Percentiles rank a stretch among this genome's conserved stretches.
These are phyloP conservation scores for Entomobrya proxima DNA, from an alignment of 2,888 invertebrate genomes.

Conservation along the genomic window DNA sequence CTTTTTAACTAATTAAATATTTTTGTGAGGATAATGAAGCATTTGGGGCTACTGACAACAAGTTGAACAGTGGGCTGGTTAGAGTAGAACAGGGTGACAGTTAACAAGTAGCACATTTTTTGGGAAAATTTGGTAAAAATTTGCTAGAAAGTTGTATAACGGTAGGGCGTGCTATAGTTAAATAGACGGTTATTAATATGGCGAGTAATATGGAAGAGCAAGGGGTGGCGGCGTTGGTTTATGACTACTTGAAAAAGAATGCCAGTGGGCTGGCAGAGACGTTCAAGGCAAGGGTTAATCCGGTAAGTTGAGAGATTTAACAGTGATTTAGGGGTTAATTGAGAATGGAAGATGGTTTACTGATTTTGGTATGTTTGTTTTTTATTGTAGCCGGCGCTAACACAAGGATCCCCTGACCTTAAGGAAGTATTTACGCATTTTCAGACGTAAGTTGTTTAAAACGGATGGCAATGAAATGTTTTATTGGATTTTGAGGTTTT, in stretches of 20 bases:
- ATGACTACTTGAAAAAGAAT: conserved; percentile 82
- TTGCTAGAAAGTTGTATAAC: no score
- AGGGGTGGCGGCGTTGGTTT: conserved; percentile 81
- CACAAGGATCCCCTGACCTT: conserved; percentile 83
- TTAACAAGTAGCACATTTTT: no score
- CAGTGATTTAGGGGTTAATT: no score
- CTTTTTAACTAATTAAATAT: no score
- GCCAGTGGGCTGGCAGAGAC: conserved; percentile 84
- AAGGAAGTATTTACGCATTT: conserved; percentile 81
- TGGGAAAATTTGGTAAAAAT: no score
- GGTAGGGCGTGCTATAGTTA: no score
- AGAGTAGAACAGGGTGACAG: no score
- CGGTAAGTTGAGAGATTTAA: conserved; percentile 81
- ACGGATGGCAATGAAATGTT: background rate
- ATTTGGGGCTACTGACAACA: no score
- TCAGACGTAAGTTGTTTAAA: conserved; percentile 77
- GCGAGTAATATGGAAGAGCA: conserved; percentile 77
- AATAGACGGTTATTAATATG: no score
- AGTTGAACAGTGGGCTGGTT: no score
- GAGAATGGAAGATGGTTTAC: no score
- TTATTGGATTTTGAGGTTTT: background rate
- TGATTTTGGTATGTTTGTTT: conserved; percentile 30
- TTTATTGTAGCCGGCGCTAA: conserved; percentile 80
- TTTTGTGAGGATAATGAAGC: no score
- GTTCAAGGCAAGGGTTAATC: conserved; percentile 85